Evolutionary conservation across 2,797 vertebrate genomes (phyloP), one percentile per base, ranked within the genome.

Genomic region (Glyptemys insculpta): DNA sequence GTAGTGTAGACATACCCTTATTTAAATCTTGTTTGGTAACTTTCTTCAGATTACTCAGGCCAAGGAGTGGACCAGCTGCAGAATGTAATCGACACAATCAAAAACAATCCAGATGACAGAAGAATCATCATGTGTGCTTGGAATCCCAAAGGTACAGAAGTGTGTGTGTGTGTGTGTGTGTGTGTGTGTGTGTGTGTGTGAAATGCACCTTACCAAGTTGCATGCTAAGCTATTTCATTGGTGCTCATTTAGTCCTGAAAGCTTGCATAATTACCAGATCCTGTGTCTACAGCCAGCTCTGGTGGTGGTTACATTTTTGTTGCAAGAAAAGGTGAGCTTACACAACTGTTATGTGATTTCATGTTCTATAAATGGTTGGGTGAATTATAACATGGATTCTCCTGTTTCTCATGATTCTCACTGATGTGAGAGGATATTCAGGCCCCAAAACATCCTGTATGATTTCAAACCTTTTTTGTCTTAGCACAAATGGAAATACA

Each of bases 61-160:
- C 98, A 99, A 98, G 99, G 99, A 95, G 98, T 99, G 15, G 99
- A 99, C 97, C 99, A 99, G 97, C 97, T 99, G 87, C 99, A 99
- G 97, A 99, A 99, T 19, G 98, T 99, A 84, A 99, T 99, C n/a
- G 98, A 99, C 96, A 99, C 97, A 0, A 99, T 99, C 97, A 99
- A 98, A 97, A 98, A 95, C 34, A 99, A 99, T 93, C 99, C 99
- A 72, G 98, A 99, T 31, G 99, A 99, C 98, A 97, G 99, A 92
- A 98, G 99, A 95, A 99, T 99, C 95, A 99, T 99, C 95, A 99
- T 99, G 99, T 99, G 99, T 72, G 99, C 99, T 6, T 99, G 99
- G 99, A 99, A 99, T 97, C 99, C 99, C 14, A 99, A 99, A 99
- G 99, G 99, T 99, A 95, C 49, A 16, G 29, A 83, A 34, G 29